These are phyloP conservation scores for Cnemophilus loriae DNA, from an alignment of 2,113 vertebrate genomes.

Conservation along the genomic window DNA sequence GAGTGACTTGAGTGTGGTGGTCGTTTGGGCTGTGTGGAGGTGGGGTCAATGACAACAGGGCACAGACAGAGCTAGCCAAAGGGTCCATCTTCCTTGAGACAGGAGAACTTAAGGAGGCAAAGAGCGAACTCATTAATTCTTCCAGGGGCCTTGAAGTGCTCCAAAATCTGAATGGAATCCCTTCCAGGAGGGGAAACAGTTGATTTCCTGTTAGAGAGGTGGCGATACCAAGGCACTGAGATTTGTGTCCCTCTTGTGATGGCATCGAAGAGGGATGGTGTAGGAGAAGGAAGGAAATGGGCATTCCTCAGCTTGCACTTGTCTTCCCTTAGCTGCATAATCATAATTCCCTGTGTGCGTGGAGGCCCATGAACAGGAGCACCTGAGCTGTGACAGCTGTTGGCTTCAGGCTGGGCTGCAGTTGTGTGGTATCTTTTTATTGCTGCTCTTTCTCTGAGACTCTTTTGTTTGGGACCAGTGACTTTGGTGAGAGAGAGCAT, in stretches of 20 bases:
- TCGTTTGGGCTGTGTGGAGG: not conserved
- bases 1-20: not conserved
- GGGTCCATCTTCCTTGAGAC: not conserved
- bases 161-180: not conserved
- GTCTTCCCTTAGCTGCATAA: not conserved
- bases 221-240: constrained; percentile 2
- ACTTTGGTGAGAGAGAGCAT: not conserved
- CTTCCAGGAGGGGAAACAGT: not conserved
- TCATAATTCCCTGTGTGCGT: rapidly evolving
- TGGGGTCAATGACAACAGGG: not conserved
- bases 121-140: not conserved
- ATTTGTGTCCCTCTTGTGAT: not conserved
- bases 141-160: not conserved
- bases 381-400: not conserved
- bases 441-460: not conserved
- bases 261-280: not conserved
- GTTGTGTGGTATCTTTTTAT: not conserved
- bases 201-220: not conserved
- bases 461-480: not conserved
- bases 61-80: not conserved
- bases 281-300: not conserved
- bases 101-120: not conserved
- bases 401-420: not conserved
- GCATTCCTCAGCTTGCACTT: not conserved
- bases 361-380: not conserved